Conservation (phyloP, 2,888 invertebrate genomes). For the Sphecodes monilicornis region DNA sequence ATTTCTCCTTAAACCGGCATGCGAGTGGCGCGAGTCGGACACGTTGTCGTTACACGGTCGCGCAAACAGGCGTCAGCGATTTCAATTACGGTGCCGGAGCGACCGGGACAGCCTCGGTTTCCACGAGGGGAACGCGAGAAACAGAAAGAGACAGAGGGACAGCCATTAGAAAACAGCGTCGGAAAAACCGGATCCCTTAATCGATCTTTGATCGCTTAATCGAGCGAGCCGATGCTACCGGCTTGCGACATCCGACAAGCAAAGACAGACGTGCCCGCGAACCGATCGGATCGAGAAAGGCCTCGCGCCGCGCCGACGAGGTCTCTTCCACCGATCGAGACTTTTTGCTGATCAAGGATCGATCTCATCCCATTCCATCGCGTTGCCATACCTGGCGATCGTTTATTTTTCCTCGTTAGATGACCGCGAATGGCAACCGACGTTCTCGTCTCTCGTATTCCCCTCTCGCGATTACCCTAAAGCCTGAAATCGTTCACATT, state of each 20-base stretch:
- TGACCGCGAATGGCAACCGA: conserved; percentile 34
- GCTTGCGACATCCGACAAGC: conserved; percentile 62
- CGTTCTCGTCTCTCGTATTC: not conserved
- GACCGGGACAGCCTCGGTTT: conserved; percentile 36
- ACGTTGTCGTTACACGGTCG: conserved; percentile 35
- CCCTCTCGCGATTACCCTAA: not conserved
- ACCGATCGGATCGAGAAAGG: conserved; percentile 43
- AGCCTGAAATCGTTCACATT: not conserved
- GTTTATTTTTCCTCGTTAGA: conserved; percentile 24
- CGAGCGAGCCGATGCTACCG: conserved; percentile 63
- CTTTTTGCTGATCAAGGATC: conserved; percentile 42
- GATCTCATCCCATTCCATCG: conserved; percentile 48
- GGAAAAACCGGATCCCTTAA: conserved; percentile 66
- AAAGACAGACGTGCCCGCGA: conserved; percentile 25
- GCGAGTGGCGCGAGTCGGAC: conserved; percentile 23
- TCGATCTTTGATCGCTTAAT: conserved; percentile 70
- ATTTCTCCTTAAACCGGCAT: conserved; percentile 52
- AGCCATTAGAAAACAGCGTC: conserved; percentile 37
- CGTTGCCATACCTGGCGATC: conserved; percentile 40
- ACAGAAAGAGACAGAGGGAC: not conserved
- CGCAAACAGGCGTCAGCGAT: conserved; percentile 55
- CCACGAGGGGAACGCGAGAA: not conserved
- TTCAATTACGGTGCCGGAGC: conserved; percentile 57
- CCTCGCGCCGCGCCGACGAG: conserved; percentile 14
- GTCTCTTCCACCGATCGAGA: conserved; percentile 36